phyloP scores from a whole-genome alignment of 2,113 vertebrate genomes.

The Andinoacara biseriatus region DNA sequence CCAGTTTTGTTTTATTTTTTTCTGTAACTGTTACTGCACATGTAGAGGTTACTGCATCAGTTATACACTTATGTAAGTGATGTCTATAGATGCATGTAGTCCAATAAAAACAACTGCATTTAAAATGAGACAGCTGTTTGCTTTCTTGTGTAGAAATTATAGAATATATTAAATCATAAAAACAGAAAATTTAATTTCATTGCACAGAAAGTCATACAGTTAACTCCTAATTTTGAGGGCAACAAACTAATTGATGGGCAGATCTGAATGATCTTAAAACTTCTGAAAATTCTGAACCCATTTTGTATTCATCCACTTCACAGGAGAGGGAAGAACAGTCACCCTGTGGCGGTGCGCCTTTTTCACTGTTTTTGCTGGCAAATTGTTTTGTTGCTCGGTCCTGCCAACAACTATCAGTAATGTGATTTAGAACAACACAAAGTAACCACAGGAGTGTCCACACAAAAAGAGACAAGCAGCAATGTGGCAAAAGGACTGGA shows the following conservation, averaged over 20 bases:
- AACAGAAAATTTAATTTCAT: not conserved
- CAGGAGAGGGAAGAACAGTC: not conserved
- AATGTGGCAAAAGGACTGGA: not conserved
- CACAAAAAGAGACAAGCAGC: not conserved
- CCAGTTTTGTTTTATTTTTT: slow-evolving; percentile 38
- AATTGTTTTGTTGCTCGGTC: not conserved
- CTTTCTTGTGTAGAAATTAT: not conserved
- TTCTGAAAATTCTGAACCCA: not conserved
- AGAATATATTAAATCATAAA: not conserved
- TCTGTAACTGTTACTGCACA: slow-evolving; percentile 45
- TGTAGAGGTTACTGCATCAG: slow-evolving; percentile 55
- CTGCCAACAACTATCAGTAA: not conserved
- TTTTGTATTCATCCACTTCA: not conserved
- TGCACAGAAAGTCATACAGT: not conserved
- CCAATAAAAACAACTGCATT: slow-evolving; percentile 65
- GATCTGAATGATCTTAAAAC: not conserved
- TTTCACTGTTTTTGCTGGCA: not conserved
- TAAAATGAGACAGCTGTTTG: not conserved
- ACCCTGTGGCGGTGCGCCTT: not conserved
- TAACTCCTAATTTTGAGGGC: not conserved
- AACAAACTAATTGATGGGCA: not conserved
- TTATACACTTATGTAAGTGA: slow-evolving; percentile 62
- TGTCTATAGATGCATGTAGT: slow-evolving; percentile 71
- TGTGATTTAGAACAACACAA: not conserved
- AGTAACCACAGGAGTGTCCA: not conserved